phyloP scores from a whole-genome alignment of 2,797 vertebrate species.

The Helostoma temminkii region DNA sequence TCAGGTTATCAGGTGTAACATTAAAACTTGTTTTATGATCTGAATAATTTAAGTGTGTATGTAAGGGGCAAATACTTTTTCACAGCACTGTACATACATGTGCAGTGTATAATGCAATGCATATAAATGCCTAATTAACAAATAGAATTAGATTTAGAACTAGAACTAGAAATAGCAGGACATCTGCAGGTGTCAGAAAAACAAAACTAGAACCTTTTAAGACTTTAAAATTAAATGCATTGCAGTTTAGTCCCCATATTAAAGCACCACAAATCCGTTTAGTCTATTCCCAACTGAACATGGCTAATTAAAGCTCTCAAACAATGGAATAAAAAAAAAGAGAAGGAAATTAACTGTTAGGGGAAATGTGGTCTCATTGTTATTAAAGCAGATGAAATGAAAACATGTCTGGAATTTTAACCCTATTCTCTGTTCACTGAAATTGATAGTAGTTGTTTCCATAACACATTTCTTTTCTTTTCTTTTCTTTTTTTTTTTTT shows the following conservation, averaged over 20 bases:
- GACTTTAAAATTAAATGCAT: slow-evolving; percentile 45
- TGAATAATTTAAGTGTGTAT: no score
- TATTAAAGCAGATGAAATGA: slow-evolving; percentile 36
- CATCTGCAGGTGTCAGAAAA: slow-evolving; percentile 32
- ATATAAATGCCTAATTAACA: no score
- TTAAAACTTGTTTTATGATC: no score
- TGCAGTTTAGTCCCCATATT: slow-evolving; percentile 58
- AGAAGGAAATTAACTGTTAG: slow-evolving; percentile 39
- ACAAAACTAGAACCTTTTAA: slow-evolving; percentile 22
- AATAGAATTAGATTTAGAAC: no score
- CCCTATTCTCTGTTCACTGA: not conserved
- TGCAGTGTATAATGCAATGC: no score
- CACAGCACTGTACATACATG: no score
- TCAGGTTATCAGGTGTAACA: no score
- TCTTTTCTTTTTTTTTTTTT: no score
- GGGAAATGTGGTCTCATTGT: slow-evolving; percentile 31
- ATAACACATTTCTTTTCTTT: no score
- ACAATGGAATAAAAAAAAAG: slow-evolving; percentile 25
- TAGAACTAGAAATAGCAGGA: not conserved
- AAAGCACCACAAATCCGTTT: slow-evolving; percentile 47
- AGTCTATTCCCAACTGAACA: slow-evolving; percentile 52
- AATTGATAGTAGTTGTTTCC: not conserved
- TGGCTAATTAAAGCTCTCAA: slow-evolving; percentile 64
- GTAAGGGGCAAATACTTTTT: no score
- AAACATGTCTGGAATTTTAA: slow-evolving; percentile 48